Percentiles rank a stretch among this genome's conserved stretches.
Evolutionary conservation across 23 tunicate species (phyloP).

Genomic region (Phallusia fumigata): DNA sequence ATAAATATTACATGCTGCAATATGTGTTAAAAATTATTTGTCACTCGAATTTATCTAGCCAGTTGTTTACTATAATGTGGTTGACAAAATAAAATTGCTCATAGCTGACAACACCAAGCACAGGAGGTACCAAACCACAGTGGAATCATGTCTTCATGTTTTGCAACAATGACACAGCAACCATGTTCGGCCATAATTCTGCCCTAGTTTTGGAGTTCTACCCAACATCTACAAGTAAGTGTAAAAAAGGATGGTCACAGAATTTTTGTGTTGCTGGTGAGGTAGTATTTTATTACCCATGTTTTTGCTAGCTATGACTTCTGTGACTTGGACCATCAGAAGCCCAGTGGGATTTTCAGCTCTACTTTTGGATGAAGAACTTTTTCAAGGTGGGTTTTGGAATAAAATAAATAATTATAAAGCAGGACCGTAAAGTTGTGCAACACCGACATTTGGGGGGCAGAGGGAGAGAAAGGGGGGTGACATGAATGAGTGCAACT

Average conservation of each 20-base stretch:
- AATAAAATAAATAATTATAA: too few species aligned
- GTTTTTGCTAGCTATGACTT: constrained; percentile 56
- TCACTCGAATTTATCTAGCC: too few species aligned
- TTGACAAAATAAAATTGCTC: too few species aligned
- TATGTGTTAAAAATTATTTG: too few species aligned
- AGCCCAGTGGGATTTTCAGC: constrained; percentile 80
- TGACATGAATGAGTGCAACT: too few species aligned
- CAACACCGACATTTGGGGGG: too few species aligned
- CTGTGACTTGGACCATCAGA: constrained; percentile 78
- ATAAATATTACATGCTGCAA: too few species aligned
- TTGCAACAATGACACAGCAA: constrained; percentile 65
- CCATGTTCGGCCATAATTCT: constrained; percentile 78
- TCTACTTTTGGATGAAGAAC: constrained; percentile 62
- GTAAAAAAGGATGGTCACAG: too few species aligned
- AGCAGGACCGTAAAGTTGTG: too few species aligned
- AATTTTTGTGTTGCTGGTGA: background rate
- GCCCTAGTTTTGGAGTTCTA: constrained; percentile 88
- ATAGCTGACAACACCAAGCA: constrained; percentile 63
- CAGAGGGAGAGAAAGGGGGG: too few species aligned
- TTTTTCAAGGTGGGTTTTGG: constrained; percentile 55
- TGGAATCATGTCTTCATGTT: constrained; percentile 88
- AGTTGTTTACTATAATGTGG: too few species aligned
- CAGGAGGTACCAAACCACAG: constrained; percentile 44
- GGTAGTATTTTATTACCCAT: background rate
- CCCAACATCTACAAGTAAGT: constrained; percentile 64